Conservation (phyloP, 1,140 invertebrate genomes). For the Drosophila nigrodunni region DNA sequence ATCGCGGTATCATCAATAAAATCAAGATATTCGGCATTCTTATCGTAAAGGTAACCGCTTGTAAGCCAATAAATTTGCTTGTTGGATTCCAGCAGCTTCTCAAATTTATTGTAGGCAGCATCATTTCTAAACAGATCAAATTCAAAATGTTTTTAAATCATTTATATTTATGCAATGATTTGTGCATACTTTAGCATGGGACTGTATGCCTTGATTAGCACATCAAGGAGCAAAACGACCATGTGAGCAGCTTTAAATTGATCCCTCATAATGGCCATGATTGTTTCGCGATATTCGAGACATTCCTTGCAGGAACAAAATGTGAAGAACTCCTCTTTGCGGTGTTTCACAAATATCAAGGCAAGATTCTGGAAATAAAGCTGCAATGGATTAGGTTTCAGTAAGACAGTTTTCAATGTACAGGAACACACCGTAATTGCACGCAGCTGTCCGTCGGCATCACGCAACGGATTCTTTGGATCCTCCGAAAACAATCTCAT, state of each 20-base stretch:
- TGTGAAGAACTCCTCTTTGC: slow-evolving; percentile 77
- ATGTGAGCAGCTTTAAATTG: slow-evolving; percentile 83
- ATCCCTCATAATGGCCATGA: slow-evolving; percentile 82
- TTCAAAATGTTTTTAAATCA: not conserved
- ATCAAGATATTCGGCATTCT: slow-evolving; percentile 83
- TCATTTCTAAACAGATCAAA: slow-evolving; percentile 63
- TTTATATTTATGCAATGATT: not conserved
- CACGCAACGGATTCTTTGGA: slow-evolving; percentile 69
- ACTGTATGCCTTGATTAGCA: slow-evolving; percentile 80
- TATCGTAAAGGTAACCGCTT: slow-evolving; percentile 79
- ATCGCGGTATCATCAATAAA: slow-evolving; percentile 83
- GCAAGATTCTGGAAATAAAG: slow-evolving; percentile 82
- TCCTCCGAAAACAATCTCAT: slow-evolving; percentile 74
- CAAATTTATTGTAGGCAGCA: slow-evolving; percentile 83
- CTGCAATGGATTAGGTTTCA: slow-evolving; percentile 70
- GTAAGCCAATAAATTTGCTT: slow-evolving; percentile 84
- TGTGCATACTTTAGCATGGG: slow-evolving; percentile 77
- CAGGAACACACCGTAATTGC: slow-evolving; percentile 73
- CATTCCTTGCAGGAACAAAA: slow-evolving; percentile 84
- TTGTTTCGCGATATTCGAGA: slow-evolving; percentile 83
- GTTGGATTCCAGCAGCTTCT: slow-evolving; percentile 79
- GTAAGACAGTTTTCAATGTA: slow-evolving; percentile 13
- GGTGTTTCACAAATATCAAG: slow-evolving; percentile 82
- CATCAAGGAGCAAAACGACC: slow-evolving; percentile 81
- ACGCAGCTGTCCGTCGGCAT: slow-evolving; percentile 72